A percentile compares a stretch with the other conserved stretches of the same genome.
Evolutionary conservation across 2,113 vertebrate species (phyloP).

Genomic region (Neolamprologus sp.): DNA sequence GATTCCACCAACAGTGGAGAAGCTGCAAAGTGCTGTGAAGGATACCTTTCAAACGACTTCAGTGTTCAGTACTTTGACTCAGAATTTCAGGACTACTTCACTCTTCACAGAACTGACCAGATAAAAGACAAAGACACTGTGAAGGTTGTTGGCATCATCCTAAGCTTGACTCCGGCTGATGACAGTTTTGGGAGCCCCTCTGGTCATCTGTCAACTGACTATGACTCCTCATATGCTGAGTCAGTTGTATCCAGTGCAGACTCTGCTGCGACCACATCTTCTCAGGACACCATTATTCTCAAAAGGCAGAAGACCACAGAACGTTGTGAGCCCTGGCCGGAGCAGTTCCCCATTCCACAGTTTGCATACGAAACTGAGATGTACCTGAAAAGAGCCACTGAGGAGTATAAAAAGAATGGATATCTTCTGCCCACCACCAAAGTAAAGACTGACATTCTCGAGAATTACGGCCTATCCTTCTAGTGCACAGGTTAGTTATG

Average conservation of each 20-base stretch:
- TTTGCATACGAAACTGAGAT: rapidly evolving
- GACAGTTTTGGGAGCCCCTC: too few species aligned
- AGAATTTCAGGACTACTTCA: too few species aligned
- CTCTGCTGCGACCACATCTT: too few species aligned
- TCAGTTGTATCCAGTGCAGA: too few species aligned
- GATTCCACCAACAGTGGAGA: neutral
- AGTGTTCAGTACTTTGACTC: neutral
- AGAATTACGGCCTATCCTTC: neutral
- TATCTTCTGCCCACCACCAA: neutral
- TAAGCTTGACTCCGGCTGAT: too few species aligned
- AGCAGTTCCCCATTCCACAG: too few species aligned
- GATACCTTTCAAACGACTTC: neutral
- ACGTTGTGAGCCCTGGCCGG: rapidly evolving
- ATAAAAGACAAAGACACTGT: too few species aligned
- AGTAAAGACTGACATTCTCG: rapidly evolving
- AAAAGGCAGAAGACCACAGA: neutral
- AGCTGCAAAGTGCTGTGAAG: neutral
- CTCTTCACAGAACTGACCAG: too few species aligned
- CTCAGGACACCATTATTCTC: neutral
- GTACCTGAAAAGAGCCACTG: too few species aligned
- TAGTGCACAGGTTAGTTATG: neutral
- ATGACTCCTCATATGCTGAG: too few species aligned
- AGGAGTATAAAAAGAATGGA: neutral
- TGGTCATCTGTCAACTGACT: too few species aligned
- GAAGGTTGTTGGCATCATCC: too few species aligned